Conservation (phyloP, 2,113 vertebrate genomes). For the Phoxinus phoxinus region DNA sequence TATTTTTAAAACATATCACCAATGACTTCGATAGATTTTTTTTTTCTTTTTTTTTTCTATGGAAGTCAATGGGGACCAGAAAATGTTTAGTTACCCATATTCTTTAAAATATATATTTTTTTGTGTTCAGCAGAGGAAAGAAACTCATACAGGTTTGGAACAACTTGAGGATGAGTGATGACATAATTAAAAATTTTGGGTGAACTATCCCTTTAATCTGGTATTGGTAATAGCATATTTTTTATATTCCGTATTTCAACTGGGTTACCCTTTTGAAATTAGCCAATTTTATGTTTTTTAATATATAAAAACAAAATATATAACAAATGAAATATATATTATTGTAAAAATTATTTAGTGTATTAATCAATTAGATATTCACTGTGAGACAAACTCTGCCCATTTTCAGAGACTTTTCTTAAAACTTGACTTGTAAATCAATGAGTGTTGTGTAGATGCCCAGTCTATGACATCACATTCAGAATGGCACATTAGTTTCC, state of each 20-base stretch:
- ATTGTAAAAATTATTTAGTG: neutral
- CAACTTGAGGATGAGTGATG: no score
- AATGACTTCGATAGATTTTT: no score
- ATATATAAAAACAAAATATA: neutral
- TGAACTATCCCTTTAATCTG: no score
- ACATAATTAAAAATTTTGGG: no score
- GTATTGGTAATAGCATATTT: neutral
- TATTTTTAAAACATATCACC: no score
- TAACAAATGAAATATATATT: neutral
- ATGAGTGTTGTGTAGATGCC: neutral
- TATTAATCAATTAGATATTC: neutral
- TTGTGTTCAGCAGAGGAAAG: no score
- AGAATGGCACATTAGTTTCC: neutral
- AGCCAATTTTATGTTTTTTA: neutral
- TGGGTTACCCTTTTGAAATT: neutral
- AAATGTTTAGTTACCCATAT: no score
- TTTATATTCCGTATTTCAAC: neutral
- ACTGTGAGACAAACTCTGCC: neutral
- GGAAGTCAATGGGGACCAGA: no score
- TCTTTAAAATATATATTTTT: no score
- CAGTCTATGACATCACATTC: slow-evolving; percentile 16
- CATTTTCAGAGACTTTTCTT: neutral
- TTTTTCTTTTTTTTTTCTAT: no score
- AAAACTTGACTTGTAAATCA: neutral
- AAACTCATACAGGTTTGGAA: no score